Base-by-base conservation (phyloP, 2,888 invertebrate species). In the Cataglyphis livida region DNA sequence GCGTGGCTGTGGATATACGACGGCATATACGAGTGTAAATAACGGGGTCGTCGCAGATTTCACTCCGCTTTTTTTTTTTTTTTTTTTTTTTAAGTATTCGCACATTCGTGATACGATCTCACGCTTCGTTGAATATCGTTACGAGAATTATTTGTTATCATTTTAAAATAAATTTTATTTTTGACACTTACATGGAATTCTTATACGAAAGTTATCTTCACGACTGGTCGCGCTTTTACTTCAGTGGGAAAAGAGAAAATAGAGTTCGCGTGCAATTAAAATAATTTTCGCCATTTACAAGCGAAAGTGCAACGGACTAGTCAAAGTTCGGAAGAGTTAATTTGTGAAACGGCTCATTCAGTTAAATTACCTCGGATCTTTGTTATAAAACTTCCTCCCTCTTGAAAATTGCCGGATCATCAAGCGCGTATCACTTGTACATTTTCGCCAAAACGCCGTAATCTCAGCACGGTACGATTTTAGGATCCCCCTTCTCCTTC, bases 21-120 rank as follows among this genome's bases (percentile, higher is more conserved):
- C 79, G 83, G 41, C 81, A 81, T 89, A 88, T 84, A 87, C 84
- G 81, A 78, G 81, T 78, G 88, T 85, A 86, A 89, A 88, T 88
- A 89, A 78, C 83, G 79, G 64, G 57, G 7, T 28, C 65, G 59
- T 41, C 35, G 38, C 79, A 41, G n/a, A 51, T 84, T 89, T 86
- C 85, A 76, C 41, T 71, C 10, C 12, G 7, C 9, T 38, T 12
- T 65, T 21, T n/a, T 54, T 38, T 51, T 51, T 38, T 12, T 65
- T 21, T n/a, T 54, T 38, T 12, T 65, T 21, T 25, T 54, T 70
- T 65, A 84, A 32, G 54, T 48, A 12, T 44, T 57, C 25, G 25
- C n/a, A 6, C 61, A n/a, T 41, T 41, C 51, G 48, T 35, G 51
- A 38, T 12, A 54, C 65, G 73, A 70, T 81, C 74, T 83, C 84